Evolutionary conservation across 2,888 invertebrate species (phyloP), one percentile per base, ranked within the genome.

Genomic region (Lycia hirtaria): DNA sequence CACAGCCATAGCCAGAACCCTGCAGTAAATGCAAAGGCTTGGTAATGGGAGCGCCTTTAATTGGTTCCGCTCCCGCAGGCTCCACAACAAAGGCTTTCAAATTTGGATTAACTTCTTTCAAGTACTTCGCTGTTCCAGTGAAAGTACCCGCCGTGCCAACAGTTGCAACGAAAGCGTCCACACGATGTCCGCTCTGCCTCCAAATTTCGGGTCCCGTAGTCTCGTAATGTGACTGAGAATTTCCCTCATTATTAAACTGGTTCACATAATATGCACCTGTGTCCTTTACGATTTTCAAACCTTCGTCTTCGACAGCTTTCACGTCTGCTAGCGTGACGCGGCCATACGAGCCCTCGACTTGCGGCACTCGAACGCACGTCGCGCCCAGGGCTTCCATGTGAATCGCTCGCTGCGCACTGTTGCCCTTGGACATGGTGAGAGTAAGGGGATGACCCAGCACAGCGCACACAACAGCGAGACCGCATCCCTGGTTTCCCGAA

Each of bases 351-450:
- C 91, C 91, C 66, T 91, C 89, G 0, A 89, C 87, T 80, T 92
- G 91, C 2, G 89, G 86, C 10, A 92, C 83, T 63, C 85, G 70
- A 6, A 89, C 35, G 62, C 91, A 91, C 40, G 78, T 87, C 2
- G 91, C 89, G 0, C 91, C 91, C 4, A 91, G 79, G 1, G 91
- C 91, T 69, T 90, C 89, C 88, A 92, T 91, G 50, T 91, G 91
- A 50, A 90, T 75, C 0, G 91, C 91, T 62, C 91, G 69, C 52
- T 92, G 90, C 0, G 69, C 81, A 61, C 91, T 92, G 71, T 92
- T 92, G 4, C 91, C 91, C 56, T 82, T 80, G 0, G 91, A 92
- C 91, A 91, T 90, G 14, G 87, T 78, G 15, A 89, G 72, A 0
- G 89, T 91, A 1, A 90, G 76, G 1, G 90, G 91, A 64, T 92